Evolutionary conservation across 92 coral and sea anemone species (phyloP).

Genomic region (Phenganax subtilis): DNA sequence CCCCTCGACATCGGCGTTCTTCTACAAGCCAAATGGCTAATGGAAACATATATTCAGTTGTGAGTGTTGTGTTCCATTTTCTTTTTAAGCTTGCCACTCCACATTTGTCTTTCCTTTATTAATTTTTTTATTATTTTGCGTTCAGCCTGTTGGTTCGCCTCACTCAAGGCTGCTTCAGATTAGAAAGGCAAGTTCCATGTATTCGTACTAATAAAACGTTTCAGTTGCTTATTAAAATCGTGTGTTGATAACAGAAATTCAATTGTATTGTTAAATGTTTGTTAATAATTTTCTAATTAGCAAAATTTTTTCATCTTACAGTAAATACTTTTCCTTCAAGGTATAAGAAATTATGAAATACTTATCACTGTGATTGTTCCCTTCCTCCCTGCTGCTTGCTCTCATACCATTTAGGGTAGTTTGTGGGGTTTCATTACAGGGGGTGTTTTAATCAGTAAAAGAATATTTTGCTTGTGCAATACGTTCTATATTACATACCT

Average conservation of each 20-base stretch:
- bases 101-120: no score
- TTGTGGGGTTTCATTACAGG: no score
- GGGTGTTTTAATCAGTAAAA: not conserved
- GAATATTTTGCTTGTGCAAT: not conserved
- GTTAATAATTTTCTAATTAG: conserved; percentile 7
- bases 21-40: conserved; percentile 58
- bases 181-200: conserved; percentile 55
- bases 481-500: no score
- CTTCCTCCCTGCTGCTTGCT: no score
- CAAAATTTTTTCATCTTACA: not conserved
- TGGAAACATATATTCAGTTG: conserved; percentile 6
- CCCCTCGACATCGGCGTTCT: conserved; percentile 87
- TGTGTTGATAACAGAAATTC: not conserved
- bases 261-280: not conserved
- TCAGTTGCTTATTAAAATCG: not conserved
- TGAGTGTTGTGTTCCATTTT: not conserved
- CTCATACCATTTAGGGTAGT: no score
- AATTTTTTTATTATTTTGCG: not conserved
- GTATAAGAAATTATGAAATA: no score
- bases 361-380: no score
- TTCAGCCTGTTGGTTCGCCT: conserved; percentile 74
- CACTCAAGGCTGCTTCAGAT: conserved; percentile 89
- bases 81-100: not conserved
- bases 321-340: not conserved
- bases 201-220: not conserved